Evolutionary conservation across 1,140 invertebrate species (phyloP), one percentile per base, ranked within the genome.

Genomic region (Scaptomyza hsui): DNA sequence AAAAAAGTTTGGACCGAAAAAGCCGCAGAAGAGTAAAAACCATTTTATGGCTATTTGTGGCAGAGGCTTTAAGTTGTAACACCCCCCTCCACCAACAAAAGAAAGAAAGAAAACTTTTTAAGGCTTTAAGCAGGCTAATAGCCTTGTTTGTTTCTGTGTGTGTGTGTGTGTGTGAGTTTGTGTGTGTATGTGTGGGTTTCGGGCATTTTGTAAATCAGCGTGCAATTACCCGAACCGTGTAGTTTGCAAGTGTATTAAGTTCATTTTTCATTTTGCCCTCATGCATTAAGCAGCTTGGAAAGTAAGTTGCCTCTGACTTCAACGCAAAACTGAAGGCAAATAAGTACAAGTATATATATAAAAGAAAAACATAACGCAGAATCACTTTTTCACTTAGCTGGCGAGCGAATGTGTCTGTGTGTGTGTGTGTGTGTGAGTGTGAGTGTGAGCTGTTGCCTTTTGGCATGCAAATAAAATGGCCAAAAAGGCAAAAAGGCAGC

Each of bases 381-480:
- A 75, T 81, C 85, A 85, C 73, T 86, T 86, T 85, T 85, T 85
- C 80, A 85, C 80, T 85, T 85, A 85, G 81, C 73, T 44, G 57
- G n/a, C n/a, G n/a, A n/a, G n/a, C n/a, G n/a, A n/a, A n/a, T n/a
- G n/a, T n/a, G n/a, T n/a, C n/a, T n/a, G n/a, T 79, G 56, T 68
- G 70, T 69, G 39, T 45, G 42, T 45, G 16, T 37, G 13, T 48
- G 24, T 42, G 51, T 70, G n/a, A 64, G 35, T 64, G 55, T 24
- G 19, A 32, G 37, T 49, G 19, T 70, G 7, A 29, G 26, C 26
- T 41, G 60, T 59, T 72, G 81, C 76, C 80, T 85, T 85, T 85
- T 88, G 81, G 82, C 82, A 86, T 86, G 81, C 81, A 86, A 86
- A 86, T 86, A 86, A 81, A 86, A 71, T 65, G 75, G 64, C 41